phyloP scores from a whole-genome alignment of 2,888 invertebrate species.

The Nephrotoma guestfalica region DNA sequence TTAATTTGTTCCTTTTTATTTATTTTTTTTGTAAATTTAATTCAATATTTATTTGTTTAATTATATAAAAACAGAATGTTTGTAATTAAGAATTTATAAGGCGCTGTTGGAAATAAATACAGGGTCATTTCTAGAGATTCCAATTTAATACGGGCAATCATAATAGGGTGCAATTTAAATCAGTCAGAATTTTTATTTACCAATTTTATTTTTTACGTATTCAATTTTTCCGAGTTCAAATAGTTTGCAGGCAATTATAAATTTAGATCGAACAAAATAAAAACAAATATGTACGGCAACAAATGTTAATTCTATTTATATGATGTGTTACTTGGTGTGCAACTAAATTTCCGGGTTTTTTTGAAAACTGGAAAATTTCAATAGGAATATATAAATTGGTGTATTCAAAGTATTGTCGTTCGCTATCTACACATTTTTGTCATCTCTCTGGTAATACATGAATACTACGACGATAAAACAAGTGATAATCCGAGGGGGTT shows the following conservation, averaged over 20 bases:
- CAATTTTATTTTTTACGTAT: background rate
- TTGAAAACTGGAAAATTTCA: too few species aligned
- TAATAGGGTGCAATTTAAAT: background rate
- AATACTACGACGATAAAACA: too few species aligned
- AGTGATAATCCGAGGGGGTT: too few species aligned
- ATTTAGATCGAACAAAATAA: background rate
- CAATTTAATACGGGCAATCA: too few species aligned
- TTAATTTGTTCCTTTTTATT: background rate
- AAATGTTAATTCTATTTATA: background rate
- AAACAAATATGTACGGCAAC: background rate
- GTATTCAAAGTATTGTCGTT: too few species aligned
- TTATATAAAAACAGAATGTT: background rate
- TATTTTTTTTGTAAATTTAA: background rate
- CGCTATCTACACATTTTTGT: too few species aligned
- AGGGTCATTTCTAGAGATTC: too few species aligned
- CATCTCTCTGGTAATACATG: too few species aligned
- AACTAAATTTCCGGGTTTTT: too few species aligned
- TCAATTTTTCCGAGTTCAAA: background rate
- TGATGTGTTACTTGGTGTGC: background rate
- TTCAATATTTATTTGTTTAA: background rate
- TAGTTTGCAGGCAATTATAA: background rate
- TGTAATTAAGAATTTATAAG: background rate
- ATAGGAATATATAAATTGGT: too few species aligned
- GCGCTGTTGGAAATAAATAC: background rate
- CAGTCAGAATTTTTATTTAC: background rate